Base-by-base conservation (phyloP, 2,888 invertebrate genomes). In the Diadegma fenestrale region DNA sequence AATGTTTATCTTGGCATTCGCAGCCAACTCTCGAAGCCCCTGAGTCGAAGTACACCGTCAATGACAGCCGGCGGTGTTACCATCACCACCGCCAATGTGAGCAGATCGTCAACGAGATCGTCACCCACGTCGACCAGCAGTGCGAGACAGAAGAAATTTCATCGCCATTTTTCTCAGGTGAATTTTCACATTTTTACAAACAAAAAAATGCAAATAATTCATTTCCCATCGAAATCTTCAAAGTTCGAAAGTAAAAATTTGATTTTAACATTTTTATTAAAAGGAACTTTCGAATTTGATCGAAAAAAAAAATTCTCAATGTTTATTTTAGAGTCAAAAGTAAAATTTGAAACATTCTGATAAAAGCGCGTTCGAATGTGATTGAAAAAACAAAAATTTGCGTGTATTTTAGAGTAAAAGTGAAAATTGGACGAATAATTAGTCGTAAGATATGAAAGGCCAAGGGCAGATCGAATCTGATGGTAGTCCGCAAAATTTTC, bases 131-230 rank as follows among this genome's bases (percentile, higher is more conserved):
- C 95, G 89, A 96, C 96, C 64, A 96, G 96, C 93, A 97, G 97
- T 92, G 96, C 97, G 69, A 95, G 98, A 63, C 98, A 98, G 94
- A 98, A 98, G 94, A 98, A 98, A 94, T 98, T 98, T 94, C 97
- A 97, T 92, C 95, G 98, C 87, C 97, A 98, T 94, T 98, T 98
- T 94, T 96, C 96, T 88, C 96, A 97, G 93, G 93, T 93, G 92
- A 82, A 45, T 33, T 22, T 58, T 6, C 1, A n/a, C n/a, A 33
- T 6, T 41, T 64, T 63, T 22, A 54, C 43, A 30, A 51, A 43
- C 17, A 37, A 33, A 43, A 37, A n/a, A n/a, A n/a, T n/a, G 2
- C 14, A 63, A 63, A 63, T 3, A 33, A 33, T 33, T 6, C 4
- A 5, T 33, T 33, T 33, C 6, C 5, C 3, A 33, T 33, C 3